Evolutionary conservation across 53 echinoderm and acorn worm genomes (phyloP).

Genomic region (Astropecten irregularis): DNA sequence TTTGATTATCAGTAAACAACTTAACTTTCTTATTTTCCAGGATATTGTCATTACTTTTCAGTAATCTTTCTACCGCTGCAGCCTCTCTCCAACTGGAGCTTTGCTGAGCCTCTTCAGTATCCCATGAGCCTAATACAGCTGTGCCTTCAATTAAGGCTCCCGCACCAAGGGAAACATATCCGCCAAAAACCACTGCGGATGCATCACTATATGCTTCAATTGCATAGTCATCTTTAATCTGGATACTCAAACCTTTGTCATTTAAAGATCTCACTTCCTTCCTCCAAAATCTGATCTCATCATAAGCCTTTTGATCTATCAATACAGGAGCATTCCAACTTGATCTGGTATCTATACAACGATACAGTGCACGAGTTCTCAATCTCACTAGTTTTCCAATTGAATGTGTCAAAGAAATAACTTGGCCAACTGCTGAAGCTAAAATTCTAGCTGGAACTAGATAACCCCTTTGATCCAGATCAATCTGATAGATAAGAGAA

Average conservation of each 20-base stretch:
- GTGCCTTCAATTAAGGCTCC: constrained; percentile 8
- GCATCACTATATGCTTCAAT: constrained; percentile 8
- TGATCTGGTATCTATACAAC: background rate
- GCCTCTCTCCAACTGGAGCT: constrained; percentile 36
- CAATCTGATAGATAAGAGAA: background rate
- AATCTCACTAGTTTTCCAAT: background rate
- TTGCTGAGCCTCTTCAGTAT: constrained; percentile 18
- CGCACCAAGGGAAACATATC: constrained; percentile 19
- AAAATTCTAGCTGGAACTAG: background rate
- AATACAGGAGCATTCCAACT: constrained; percentile 26
- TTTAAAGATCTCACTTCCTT: background rate
- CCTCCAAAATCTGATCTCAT: background rate
- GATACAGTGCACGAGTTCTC: background rate
- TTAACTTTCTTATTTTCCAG: background rate
- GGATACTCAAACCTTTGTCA: background rate
- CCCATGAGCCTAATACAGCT: constrained; percentile 16
- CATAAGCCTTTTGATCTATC: background rate
- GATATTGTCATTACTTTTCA: background rate
- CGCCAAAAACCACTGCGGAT: background rate
- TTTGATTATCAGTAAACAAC: background rate
- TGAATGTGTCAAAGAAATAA: background rate
- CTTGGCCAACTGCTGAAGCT: background rate
- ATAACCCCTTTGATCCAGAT: background rate
- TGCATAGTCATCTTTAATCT: background rate
- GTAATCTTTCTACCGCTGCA: constrained; percentile 1